These are phyloP conservation scores for Venusia cambrica DNA, from an alignment of 2,888 invertebrate species.

Conservation along the genomic window DNA sequence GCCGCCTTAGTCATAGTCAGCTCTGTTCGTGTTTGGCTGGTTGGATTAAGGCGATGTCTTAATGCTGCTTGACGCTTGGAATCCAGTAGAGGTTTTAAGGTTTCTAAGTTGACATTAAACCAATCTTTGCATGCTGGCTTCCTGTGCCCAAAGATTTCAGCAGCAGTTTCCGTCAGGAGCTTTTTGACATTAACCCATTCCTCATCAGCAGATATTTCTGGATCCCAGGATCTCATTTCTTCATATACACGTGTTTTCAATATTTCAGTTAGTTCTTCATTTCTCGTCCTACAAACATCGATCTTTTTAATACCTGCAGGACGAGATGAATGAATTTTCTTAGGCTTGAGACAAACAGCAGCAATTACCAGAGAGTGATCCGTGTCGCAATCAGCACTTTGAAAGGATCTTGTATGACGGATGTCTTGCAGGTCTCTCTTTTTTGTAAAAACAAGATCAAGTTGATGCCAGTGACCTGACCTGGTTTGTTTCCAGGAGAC, in stretches of 20 bases:
- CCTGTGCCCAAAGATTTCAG: constrained; percentile 2
- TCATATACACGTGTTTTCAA: no score
- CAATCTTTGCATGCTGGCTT: constrained; percentile 1
- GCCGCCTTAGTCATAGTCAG: constrained; percentile 1
- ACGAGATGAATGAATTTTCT: neutral
- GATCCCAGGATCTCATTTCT: constrained; percentile 1
- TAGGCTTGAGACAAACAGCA: no score
- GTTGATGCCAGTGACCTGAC: constrained; percentile 26
- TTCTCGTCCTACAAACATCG: no score
- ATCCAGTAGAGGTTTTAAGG: constrained; percentile 4
- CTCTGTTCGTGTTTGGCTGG: neutral
- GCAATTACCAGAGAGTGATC: neutral
- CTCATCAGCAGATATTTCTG: neutral
- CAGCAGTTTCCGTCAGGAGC: constrained; percentile 2
- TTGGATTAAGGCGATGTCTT: constrained; percentile 1
- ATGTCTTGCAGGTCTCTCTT: neutral
- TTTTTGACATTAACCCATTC: constrained; percentile 8
- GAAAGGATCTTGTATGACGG: neutral
- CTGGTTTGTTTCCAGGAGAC: no score
- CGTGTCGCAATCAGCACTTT: neutral
- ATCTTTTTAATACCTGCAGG: no score
- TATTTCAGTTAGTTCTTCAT: no score
- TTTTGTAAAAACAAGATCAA: constrained; percentile 20
- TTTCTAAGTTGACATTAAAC: constrained; percentile 1
- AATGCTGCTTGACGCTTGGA: constrained; percentile 4